Conservation (phyloP, 2,888 invertebrate species). For the Mellilla xanthometata region DNA sequence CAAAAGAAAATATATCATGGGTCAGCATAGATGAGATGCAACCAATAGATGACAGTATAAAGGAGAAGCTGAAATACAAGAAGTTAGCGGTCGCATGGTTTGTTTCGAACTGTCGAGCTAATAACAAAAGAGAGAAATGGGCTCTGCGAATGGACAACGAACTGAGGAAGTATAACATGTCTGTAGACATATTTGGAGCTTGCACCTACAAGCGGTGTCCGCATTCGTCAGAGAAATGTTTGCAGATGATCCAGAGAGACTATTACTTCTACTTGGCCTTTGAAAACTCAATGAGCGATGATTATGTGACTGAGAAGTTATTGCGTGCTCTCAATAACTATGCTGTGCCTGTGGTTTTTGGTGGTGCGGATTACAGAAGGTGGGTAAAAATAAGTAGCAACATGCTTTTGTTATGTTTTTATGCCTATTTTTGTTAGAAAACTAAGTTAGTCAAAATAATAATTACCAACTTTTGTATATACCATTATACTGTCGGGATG, state of each 20-base stretch:
- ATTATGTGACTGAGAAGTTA: slow-evolving; percentile 58
- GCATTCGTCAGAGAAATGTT: slow-evolving; percentile 27
- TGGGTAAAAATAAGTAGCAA: slow-evolving; percentile 23
- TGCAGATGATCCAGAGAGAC: slow-evolving; percentile 35
- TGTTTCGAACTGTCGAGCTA: slow-evolving; percentile 51
- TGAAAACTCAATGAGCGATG: slow-evolving; percentile 49
- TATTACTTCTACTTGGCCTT: slow-evolving; percentile 57
- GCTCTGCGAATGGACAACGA: slow-evolving; percentile 28
- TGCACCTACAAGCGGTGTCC: slow-evolving; percentile 43
- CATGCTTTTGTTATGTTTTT: no score
- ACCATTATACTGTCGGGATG: no score
- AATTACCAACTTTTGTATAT: no score
- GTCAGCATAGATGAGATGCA: slow-evolving; percentile 40
- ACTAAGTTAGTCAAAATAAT: no score
- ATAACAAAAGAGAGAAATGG: slow-evolving; percentile 39
- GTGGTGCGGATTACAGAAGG: slow-evolving; percentile 81
- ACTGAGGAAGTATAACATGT: slow-evolving; percentile 32
- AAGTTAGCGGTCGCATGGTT: slow-evolving; percentile 44
- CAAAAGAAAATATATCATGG: slow-evolving; percentile 45
- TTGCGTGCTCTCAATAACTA: slow-evolving; percentile 68
- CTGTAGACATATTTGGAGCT: slow-evolving; percentile 43
- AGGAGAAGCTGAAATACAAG: slow-evolving; percentile 26
- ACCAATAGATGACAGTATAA: slow-evolving; percentile 36
- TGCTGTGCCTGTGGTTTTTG: slow-evolving; percentile 85
- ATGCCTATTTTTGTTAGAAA: no score